phyloP scores from a whole-genome alignment of 2,797 vertebrate genomes.

The Otolemur crassicaudatus region DNA sequence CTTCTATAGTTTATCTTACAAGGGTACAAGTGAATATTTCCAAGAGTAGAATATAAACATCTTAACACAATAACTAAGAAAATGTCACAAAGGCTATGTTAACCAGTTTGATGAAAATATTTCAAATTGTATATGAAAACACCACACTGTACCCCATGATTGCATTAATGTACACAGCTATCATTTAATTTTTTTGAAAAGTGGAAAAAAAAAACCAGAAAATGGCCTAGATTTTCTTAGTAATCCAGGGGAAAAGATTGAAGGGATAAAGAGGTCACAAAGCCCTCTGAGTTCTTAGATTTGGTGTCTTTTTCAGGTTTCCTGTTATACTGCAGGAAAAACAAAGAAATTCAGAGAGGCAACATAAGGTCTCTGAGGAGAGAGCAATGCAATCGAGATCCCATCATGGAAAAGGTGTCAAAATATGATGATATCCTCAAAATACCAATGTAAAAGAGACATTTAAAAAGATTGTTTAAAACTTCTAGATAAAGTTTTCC shows the following conservation, averaged over 20 bases:
- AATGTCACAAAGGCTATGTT: too few species aligned
- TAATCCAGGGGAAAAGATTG: conserved; percentile 75
- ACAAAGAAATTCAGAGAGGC: conserved; percentile 17
- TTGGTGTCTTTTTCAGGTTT: conserved; percentile 73
- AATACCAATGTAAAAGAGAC: conserved; percentile 75
- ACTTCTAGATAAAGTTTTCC: conserved; percentile 29
- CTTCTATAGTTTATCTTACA: too few species aligned
- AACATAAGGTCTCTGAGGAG: conserved; percentile 78
- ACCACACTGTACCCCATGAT: too few species aligned
- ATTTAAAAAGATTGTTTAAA: conserved; percentile 73
- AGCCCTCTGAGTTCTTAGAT: conserved; percentile 76
- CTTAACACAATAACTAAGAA: too few species aligned
- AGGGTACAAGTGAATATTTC: too few species aligned
- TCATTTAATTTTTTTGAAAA: too few species aligned
- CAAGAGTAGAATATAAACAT: too few species aligned
- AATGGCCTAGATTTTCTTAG: conserved; percentile 74
- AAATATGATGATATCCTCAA: conserved; percentile 56
- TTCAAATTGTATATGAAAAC: too few species aligned
- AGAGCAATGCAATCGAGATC: conserved; percentile 76
- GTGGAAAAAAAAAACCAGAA: not conserved
- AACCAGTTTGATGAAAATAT: too few species aligned
- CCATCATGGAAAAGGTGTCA: conserved; percentile 71
- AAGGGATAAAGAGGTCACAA: conserved; percentile 77
- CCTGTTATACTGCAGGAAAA: conserved; percentile 68
- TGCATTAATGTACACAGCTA: too few species aligned